A percentile compares a stretch with the other conserved stretches of the same genome.
phyloP scores from a whole-genome alignment of 2,797 vertebrate species.

The Scolopax rusticola region DNA sequence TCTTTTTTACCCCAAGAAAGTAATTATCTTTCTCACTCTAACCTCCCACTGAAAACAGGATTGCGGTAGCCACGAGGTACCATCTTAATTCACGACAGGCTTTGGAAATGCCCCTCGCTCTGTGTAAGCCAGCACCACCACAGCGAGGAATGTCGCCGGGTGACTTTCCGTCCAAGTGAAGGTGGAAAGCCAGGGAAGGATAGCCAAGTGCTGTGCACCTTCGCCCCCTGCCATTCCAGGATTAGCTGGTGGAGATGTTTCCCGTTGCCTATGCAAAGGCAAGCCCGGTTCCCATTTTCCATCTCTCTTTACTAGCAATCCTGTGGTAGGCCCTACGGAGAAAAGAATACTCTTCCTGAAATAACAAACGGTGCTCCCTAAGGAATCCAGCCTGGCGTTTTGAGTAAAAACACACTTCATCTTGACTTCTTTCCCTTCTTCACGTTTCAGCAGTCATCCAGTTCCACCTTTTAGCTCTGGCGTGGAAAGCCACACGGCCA shows the following conservation, averaged over 20 bases:
- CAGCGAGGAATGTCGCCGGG: conserved; percentile 53
- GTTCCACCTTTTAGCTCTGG: background rate
- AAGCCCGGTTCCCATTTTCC: background rate
- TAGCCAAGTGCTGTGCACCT: background rate
- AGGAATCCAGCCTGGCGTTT: background rate
- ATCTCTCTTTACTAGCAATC: background rate
- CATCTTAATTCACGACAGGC: conserved; percentile 26
- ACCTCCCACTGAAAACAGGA: background rate
- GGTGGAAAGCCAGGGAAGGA: conserved; percentile 38
- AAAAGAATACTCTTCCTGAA: background rate
- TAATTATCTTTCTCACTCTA: background rate
- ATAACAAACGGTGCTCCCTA: background rate
- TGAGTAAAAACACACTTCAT: background rate
- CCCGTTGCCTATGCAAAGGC: background rate
- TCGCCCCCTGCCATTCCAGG: background rate
- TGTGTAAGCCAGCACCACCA: conserved; percentile 51
- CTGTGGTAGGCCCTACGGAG: background rate
- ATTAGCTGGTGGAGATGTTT: background rate
- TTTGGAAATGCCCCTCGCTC: background rate
- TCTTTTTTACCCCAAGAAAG: background rate
- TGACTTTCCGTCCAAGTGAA: conserved; percentile 50
- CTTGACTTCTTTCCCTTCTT: background rate
- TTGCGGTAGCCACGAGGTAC: background rate
- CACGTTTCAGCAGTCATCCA: background rate
- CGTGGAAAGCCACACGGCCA: background rate